Conservation (phyloP, 1,140 invertebrate species). For the Paramacrobiotus metropolitanus region DNA sequence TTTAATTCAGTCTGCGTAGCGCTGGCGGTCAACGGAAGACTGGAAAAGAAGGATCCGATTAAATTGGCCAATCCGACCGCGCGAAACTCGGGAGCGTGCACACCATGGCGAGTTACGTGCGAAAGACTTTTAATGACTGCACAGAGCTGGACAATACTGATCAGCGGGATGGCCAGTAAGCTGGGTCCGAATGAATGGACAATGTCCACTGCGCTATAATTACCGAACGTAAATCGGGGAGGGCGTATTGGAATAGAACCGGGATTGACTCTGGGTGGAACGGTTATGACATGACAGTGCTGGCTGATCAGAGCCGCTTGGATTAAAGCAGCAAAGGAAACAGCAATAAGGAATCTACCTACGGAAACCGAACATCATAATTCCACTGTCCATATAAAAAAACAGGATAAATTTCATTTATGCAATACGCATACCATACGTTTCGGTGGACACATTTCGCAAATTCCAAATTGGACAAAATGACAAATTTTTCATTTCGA, state of each 20-base stretch:
- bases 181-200: not conserved
- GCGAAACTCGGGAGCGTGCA: constrained; percentile 36
- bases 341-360: not conserved
- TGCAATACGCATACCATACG: too few species aligned
- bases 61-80: constrained; percentile 45
- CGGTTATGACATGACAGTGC: not conserved
- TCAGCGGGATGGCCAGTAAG: not conserved
- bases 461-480: too few species aligned
- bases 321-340: not conserved
- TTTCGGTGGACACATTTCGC: too few species aligned
- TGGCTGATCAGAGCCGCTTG: not conserved
- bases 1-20: constrained; percentile 52
- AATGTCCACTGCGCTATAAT: not conserved
- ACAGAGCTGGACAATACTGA: not conserved
- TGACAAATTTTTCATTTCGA: too few species aligned
- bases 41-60: constrained; percentile 41
- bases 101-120: not conserved
- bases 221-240: not conserved
- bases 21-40: constrained; percentile 51
- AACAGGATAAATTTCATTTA: too few species aligned
- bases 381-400: too few species aligned
- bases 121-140: not conserved
- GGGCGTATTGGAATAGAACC: not conserved
- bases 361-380: too few species aligned
- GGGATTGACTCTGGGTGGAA: not conserved